Conservation (phyloP, 2,888 invertebrate species). For the Pseudolycoriella hygida region DNA sequence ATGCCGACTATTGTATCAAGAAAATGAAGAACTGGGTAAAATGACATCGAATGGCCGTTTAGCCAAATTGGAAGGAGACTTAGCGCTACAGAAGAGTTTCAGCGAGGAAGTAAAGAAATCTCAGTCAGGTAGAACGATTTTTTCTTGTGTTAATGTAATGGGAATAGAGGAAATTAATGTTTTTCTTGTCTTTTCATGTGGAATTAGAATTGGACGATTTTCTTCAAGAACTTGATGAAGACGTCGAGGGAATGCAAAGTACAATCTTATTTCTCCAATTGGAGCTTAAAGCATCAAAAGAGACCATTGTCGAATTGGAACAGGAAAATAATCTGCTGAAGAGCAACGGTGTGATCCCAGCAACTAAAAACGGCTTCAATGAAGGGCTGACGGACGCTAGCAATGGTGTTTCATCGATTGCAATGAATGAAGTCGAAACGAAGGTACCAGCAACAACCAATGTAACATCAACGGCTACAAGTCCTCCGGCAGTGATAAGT, state of each 20-base stretch:
- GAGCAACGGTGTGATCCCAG: not conserved
- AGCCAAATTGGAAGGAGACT: constrained; percentile 88
- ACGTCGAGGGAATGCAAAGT: constrained; percentile 97
- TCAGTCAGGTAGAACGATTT: constrained; percentile 55
- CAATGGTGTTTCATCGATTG: no score
- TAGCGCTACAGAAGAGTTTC: constrained; percentile 87
- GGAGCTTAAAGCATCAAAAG: constrained; percentile 71
- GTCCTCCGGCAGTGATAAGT: not conserved
- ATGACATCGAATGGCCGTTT: constrained; percentile 88
- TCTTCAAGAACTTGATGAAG: constrained; percentile 88
- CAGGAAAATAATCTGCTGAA: constrained; percentile 33
- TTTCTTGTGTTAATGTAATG: no score
- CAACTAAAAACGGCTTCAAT: not conserved
- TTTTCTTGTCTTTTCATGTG: no score
- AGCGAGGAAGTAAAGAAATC: constrained; percentile 93
- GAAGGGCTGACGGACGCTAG: not conserved
- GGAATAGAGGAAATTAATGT: no score
- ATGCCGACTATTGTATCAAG: constrained; percentile 84
- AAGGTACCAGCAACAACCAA: not conserved
- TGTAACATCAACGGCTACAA: not conserved
- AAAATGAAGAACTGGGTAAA: constrained; percentile 93
- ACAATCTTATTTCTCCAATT: constrained; percentile 88
- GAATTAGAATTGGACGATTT: constrained; percentile 83
- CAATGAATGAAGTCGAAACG: no score
- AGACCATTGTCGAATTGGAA: constrained; percentile 43